These are phyloP conservation scores for Tenthredo amoena DNA, from an alignment of 2,888 invertebrate species.

Conservation along the genomic window DNA sequence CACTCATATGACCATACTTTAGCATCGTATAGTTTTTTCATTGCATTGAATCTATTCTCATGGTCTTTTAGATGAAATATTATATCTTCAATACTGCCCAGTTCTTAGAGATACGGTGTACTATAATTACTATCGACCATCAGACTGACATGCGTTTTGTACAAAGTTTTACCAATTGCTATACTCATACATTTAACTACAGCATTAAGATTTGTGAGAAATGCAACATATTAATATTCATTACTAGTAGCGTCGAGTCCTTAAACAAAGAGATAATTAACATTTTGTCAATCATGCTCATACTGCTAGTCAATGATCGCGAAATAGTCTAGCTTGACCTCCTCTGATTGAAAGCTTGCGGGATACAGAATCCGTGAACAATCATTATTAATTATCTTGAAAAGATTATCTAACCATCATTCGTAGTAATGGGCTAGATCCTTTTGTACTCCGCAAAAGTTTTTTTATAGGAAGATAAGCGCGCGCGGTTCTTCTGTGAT, in stretches of 20 bases:
- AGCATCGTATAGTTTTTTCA: neutral
- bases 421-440: neutral
- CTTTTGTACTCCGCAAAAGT: neutral
- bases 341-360: neutral
- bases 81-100: neutral
- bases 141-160: neutral
- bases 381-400: neutral
- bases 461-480: neutral
- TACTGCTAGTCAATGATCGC: neutral
- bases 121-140: neutral
- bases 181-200: neutral
- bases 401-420: neutral
- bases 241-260: neutral
- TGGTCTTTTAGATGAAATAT: neutral
- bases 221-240: neutral
- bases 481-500: neutral
- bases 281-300: neutral
- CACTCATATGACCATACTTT: neutral
- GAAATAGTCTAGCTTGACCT: neutral
- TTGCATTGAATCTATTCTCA: neutral
- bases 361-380: neutral
- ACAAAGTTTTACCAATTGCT: neutral
- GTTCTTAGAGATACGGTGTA: neutral
- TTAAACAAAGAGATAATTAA: neutral
- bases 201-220: neutral